Evolutionary conservation across 2,888 invertebrate genomes (phyloP).

Genomic region (Norana najaformis): DNA sequence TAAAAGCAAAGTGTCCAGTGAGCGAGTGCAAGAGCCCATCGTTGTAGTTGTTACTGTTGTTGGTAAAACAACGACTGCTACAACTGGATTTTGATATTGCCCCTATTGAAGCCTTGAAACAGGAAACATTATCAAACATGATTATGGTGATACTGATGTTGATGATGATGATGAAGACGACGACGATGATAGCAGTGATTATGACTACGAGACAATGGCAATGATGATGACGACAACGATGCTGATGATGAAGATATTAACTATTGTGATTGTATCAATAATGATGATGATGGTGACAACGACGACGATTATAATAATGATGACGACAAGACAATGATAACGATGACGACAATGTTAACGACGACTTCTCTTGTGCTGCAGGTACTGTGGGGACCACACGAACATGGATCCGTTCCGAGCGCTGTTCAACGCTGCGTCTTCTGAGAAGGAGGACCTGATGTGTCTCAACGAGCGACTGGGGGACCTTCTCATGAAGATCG

Average conservation of each 20-base stretch:
- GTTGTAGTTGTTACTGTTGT: too few species aligned
- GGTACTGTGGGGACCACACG: slow-evolving; percentile 21
- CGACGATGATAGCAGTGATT: not conserved
- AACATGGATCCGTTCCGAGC: slow-evolving; percentile 18
- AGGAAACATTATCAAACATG: too few species aligned
- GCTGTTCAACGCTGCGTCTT: slow-evolving; percentile 26
- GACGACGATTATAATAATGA: slow-evolving; percentile 24
- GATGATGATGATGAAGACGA: not conserved
- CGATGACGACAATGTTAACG: too few species aligned
- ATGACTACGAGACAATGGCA: slow-evolving; percentile 25
- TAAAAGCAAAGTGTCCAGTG: too few species aligned
- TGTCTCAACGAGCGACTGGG: slow-evolving; percentile 40
- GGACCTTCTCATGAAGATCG: slow-evolving; percentile 34
- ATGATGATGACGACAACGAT: slow-evolving; percentile 34
- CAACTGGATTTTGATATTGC: too few species aligned
- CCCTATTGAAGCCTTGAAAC: too few species aligned
- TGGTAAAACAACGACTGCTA: too few species aligned
- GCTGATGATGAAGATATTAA: slow-evolving; percentile 33
- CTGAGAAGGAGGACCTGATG: slow-evolving; percentile 40
- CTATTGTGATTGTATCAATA: slow-evolving; percentile 25
- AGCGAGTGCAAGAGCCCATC: too few species aligned
- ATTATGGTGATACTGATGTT: too few species aligned
- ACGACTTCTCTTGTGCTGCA: not conserved
- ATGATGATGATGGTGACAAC: slow-evolving; percentile 30
- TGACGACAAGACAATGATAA: slow-evolving; percentile 29